These are phyloP conservation scores for Toxotes chatareus DNA, from an alignment of 2,113 vertebrate genomes.

Conservation along the genomic window DNA sequence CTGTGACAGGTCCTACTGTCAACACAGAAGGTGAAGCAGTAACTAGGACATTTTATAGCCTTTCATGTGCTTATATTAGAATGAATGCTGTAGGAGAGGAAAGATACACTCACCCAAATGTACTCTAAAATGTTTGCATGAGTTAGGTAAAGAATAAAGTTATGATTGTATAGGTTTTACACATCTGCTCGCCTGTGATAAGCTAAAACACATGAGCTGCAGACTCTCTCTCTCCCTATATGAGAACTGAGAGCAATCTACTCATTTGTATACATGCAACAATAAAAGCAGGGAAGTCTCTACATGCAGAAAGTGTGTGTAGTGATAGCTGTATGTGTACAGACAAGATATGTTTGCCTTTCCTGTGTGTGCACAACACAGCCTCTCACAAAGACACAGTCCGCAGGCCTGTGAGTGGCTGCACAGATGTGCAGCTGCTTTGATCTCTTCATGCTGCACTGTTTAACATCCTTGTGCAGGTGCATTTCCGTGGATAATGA, in stretches of 20 bases:
- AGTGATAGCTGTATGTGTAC: neutral
- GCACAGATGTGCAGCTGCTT: conserved; percentile 9
- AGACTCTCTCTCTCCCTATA: conserved; percentile 2
- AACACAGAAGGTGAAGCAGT: conserved; percentile 25
- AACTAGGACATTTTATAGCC: neutral
- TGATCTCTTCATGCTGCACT: neutral
- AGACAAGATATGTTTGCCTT: conserved; percentile 5
- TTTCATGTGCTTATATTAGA: neutral
- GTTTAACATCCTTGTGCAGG: neutral
- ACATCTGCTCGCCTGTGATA: conserved; percentile 18
- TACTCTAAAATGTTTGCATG: neutral
- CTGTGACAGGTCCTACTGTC: conserved; percentile 2
- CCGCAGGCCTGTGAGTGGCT: neutral
- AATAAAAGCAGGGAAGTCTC: neutral
- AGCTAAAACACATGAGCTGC: neutral
- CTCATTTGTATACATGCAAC: neutral
- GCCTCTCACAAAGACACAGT: neutral
- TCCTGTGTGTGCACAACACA: conserved; percentile 19
- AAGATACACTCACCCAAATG: neutral
- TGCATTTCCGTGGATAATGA: neutral
- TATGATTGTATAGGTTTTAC: neutral
- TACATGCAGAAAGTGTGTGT: neutral
- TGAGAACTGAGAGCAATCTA: conserved; percentile 11
- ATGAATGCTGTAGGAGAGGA: neutral
- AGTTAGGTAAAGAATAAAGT: neutral